Percentiles rank a stretch among this genome's conserved stretches.
Evolutionary conservation across 2,888 invertebrate genomes (phyloP).

Genomic region (Adineta ricciae): DNA sequence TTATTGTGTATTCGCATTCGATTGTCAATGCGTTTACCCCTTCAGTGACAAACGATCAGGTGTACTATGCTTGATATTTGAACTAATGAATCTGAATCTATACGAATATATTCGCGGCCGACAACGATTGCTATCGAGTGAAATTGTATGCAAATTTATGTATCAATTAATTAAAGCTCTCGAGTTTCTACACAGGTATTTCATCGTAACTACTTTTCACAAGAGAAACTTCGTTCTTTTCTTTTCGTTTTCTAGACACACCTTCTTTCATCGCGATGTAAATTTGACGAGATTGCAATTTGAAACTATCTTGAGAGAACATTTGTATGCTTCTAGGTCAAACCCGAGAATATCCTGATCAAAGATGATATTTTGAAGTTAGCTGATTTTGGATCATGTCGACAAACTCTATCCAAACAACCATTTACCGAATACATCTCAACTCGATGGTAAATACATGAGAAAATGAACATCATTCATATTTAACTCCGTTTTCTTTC

Average conservation of each 20-base stretch:
- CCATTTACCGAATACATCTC: slow-evolving; percentile 64
- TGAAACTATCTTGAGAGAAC: too few species aligned
- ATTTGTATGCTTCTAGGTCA: neutral
- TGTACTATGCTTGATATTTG: slow-evolving; percentile 58
- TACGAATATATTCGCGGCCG: slow-evolving; percentile 58
- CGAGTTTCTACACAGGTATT: slow-evolving; percentile 58
- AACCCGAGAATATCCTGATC: slow-evolving; percentile 63
- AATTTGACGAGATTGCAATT: slow-evolving; percentile 40
- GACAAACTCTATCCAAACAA: slow-evolving; percentile 56
- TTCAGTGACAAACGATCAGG: slow-evolving; percentile 57
- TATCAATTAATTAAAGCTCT: slow-evolving; percentile 59
- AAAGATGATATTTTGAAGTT: slow-evolving; percentile 56
- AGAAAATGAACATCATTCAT: neutral
- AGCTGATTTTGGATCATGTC: slow-evolving; percentile 59
- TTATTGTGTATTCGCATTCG: too few species aligned
- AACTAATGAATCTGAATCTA: slow-evolving; percentile 63
- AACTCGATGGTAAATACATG: neutral
- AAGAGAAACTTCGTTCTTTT: too few species aligned
- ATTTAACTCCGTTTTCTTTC: neutral
- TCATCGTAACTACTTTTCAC: slow-evolving; percentile 36
- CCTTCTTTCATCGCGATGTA: slow-evolving; percentile 60
- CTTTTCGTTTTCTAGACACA: slow-evolving; percentile 41
- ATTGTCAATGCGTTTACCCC: too few species aligned
- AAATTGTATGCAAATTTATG: slow-evolving; percentile 55
- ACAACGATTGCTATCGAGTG: slow-evolving; percentile 53